Evolutionary conservation across 2,888 invertebrate species (phyloP).

Genomic region (Villa cingulata): DNA sequence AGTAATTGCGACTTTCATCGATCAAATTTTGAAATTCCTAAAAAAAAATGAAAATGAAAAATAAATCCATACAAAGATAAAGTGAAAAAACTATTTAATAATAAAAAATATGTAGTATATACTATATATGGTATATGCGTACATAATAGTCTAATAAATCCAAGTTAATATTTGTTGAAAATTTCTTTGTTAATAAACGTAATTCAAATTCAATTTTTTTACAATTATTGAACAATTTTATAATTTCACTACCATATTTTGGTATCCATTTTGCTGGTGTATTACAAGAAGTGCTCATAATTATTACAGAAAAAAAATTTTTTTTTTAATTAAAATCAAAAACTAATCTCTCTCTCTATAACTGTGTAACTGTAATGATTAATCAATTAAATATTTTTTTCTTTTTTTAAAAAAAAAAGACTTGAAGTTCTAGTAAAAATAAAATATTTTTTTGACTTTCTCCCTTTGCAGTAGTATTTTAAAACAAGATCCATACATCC

Average conservation of each 20-base stretch:
- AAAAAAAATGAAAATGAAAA: neutral
- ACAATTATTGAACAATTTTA: slow-evolving; percentile 29
- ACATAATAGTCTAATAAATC: slow-evolving; percentile 31
- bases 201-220: slow-evolving; percentile 28
- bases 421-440: too few relatives aligned
- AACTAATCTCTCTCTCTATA: too few relatives aligned
- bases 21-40: slow-evolving; percentile 27
- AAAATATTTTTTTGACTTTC: too few relatives aligned
- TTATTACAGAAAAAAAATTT: neutral
- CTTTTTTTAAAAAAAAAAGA: too few relatives aligned
- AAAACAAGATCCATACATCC: too few relatives aligned
- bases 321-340: too few relatives aligned
- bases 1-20: slow-evolving; percentile 17
- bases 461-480: too few relatives aligned
- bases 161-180: slow-evolving; percentile 31
- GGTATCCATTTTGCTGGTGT: slow-evolving; percentile 17
- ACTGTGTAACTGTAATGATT: too few relatives aligned
- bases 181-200: slow-evolving; percentile 28
- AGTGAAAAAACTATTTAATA: neutral
- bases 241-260: slow-evolving; percentile 29
- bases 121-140: too few relatives aligned
- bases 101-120: neutral
- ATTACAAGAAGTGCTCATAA: slow-evolving; percentile 2
- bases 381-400: too few relatives aligned
- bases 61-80: neutral